Base-by-base conservation (phyloP, 2,888 invertebrate genomes). In the Machimus rusticus region DNA sequence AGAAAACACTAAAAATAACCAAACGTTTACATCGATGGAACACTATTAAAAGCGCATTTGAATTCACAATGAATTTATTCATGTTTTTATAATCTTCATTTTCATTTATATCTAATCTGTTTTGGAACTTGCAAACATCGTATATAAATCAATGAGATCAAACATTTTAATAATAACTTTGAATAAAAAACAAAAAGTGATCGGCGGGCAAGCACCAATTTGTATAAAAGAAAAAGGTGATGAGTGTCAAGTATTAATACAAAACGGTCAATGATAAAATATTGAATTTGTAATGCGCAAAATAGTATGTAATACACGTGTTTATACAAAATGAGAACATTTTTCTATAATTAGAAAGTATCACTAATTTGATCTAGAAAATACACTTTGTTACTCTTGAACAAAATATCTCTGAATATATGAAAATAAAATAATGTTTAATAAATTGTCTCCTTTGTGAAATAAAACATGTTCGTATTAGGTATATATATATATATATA, bases 361-460 rank as follows among this genome's bases (percentile, higher is more conserved):
- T 81, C 81, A 81, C 81, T 81, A 81, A 55, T 81, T 81, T 81
- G 55, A 81, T 39, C 81, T 55, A 55, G 55, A 81, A 81, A 34
- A 78, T 78, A 46, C 78, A 78, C 46, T 78, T 43, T 23, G 19
- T 66, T 66, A 66, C 8, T 78, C 46, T 78, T n/a, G n/a, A 78
- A 39, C 37, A 37, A 78, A 78, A 86, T 87, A 74, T 76, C 74
- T 87, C 51, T 82, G 77, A 84, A 76, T 74, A 87, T 81, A 87
- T 82, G 82, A 84, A 84, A 87, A 84, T 76, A 87, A 34, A 84
- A 84, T 84, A 66, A 23, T 87, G 76, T 84, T 74, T 81, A 66
- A 66, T 66, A 66, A 66, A 19, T 51, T 51, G 51, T 66, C 66
- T 28, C 28, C 2, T 66, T 66, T 87, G 76, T 87, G 85, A 87